Evolutionary conservation across 2,797 vertebrate genomes (phyloP).

Genomic region (Platalea minor): DNA sequence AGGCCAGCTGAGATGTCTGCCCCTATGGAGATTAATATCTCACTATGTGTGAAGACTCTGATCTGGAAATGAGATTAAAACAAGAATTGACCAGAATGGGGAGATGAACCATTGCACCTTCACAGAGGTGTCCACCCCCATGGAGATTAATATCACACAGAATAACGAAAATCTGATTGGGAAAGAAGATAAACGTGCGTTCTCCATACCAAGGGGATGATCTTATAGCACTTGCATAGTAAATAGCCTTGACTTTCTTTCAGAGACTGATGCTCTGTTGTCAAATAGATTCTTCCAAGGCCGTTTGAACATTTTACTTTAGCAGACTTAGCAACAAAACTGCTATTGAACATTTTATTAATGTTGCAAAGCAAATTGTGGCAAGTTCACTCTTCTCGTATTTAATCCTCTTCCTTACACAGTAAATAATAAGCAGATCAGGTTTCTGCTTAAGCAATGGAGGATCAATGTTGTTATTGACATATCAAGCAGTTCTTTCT

Average conservation of each 20-base stretch:
- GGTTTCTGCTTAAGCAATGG: slow-evolving; percentile 3
- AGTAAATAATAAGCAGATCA: not conserved
- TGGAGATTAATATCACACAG: slow-evolving; percentile 30
- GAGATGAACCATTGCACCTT: slow-evolving; percentile 17
- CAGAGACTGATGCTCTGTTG: not conserved
- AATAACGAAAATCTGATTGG: slow-evolving; percentile 32
- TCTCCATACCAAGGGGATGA: not conserved
- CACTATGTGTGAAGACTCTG: not conserved
- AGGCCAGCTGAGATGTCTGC: not conserved
- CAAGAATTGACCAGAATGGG: slow-evolving; percentile 30
- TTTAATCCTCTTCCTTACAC: slow-evolving; percentile 4
- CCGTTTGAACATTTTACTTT: not conserved
- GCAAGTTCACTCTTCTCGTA: not conserved
- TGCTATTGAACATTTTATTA: not conserved
- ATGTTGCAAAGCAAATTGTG: not conserved
- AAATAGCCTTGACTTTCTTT: slow-evolving; percentile 10
- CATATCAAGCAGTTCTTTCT: not conserved
- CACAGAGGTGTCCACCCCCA: not conserved
- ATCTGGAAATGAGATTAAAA: slow-evolving; percentile 55
- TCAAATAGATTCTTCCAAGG: not conserved
- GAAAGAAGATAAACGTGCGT: slow-evolving; percentile 1
- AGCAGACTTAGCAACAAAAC: not conserved
- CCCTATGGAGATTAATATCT: slow-evolving; percentile 47
- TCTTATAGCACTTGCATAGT: not conserved
- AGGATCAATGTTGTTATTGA: not conserved